Evolutionary conservation across 2,888 invertebrate species (phyloP).

Genomic region (Neelides folsomi): DNA sequence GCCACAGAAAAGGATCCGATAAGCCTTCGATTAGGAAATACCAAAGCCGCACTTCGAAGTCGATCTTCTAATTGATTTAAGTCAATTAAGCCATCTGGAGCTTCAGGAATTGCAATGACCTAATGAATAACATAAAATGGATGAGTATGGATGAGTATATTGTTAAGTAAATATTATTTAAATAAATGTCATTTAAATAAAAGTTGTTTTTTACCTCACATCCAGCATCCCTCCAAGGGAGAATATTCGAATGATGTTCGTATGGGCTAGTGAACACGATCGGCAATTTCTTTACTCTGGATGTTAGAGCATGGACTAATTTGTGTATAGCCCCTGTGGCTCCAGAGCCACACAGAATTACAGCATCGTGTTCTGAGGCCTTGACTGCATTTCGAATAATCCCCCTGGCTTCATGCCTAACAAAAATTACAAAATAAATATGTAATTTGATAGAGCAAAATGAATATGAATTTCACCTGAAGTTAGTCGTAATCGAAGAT

Average conservation of each 20-base stretch:
- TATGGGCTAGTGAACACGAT: conserved; percentile 66
- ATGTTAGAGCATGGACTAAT: conserved; percentile 52
- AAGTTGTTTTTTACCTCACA: conserved; percentile 48
- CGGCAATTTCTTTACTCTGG: conserved; percentile 39
- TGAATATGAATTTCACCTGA: conserved; percentile 47
- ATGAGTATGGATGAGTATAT: neutral
- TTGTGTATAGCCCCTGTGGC: conserved; percentile 63
- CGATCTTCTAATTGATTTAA: conserved; percentile 58
- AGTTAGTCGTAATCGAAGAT: conserved; percentile 72
- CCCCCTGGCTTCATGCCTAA: conserved; percentile 65
- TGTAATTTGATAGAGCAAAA: too few relatives aligned
- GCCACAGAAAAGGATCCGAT: conserved; percentile 79
- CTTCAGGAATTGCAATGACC: conserved; percentile 66
- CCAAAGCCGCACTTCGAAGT: conserved; percentile 40
- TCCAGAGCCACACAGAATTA: conserved; percentile 61
- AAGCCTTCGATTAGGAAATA: conserved; percentile 46
- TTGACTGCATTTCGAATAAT: conserved; percentile 65
- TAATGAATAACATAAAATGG: conserved; percentile 36
- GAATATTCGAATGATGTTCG: conserved; percentile 61
- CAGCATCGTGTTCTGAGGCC: conserved; percentile 64
- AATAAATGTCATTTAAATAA: too few relatives aligned
- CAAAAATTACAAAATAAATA: too few relatives aligned
- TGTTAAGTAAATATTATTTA: neutral
- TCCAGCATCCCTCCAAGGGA: conserved; percentile 68
- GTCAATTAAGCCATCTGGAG: conserved; percentile 64